Percentiles rank a stretch among this genome's conserved stretches.
These are phyloP conservation scores for Harpalus rufipes DNA, from an alignment of 2,888 invertebrate species.

Conservation along the genomic window DNA sequence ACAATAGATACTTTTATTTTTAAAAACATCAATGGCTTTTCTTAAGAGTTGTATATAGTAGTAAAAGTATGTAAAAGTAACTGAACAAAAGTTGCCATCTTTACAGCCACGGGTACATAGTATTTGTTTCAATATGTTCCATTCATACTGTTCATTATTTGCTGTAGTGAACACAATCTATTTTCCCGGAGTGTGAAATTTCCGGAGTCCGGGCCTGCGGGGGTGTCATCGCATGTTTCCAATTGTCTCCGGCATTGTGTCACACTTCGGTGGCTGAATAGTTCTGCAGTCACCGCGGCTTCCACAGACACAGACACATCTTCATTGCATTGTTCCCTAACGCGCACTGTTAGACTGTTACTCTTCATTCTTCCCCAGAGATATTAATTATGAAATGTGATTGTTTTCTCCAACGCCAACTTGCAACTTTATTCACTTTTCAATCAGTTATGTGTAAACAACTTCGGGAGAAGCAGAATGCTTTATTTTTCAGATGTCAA, in stretches of 20 bases:
- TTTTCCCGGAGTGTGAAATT: neutral
- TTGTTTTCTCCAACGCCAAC: conserved; percentile 54
- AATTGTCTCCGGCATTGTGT: conserved; percentile 65
- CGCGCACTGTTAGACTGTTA: conserved; percentile 7
- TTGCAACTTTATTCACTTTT: conserved; percentile 61
- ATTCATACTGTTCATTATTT: neutral
- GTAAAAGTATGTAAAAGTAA: too few species aligned
- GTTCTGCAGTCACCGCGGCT: conserved; percentile 30
- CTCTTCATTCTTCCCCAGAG: conserved; percentile 31
- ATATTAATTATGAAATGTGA: conserved; percentile 64
- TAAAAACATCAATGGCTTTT: too few species aligned
- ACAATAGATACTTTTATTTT: too few species aligned
- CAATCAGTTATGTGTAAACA: conserved; percentile 47
- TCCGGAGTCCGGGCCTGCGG: neutral
- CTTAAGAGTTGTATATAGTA: too few species aligned
- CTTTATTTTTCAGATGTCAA: conserved; percentile 54
- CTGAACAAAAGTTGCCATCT: too few species aligned
- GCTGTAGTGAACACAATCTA: neutral
- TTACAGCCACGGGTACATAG: too few species aligned
- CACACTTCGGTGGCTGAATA: conserved; percentile 66
- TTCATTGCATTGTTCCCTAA: conserved; percentile 52
- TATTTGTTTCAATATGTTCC: too few species aligned
- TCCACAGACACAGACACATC: conserved; percentile 42
- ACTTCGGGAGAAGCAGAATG: conserved; percentile 10
- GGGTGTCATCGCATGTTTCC: conserved; percentile 66